These are phyloP conservation scores for Thalassoma bifasciatum DNA, from an alignment of 2,113 vertebrate species.

Conservation along the genomic window DNA sequence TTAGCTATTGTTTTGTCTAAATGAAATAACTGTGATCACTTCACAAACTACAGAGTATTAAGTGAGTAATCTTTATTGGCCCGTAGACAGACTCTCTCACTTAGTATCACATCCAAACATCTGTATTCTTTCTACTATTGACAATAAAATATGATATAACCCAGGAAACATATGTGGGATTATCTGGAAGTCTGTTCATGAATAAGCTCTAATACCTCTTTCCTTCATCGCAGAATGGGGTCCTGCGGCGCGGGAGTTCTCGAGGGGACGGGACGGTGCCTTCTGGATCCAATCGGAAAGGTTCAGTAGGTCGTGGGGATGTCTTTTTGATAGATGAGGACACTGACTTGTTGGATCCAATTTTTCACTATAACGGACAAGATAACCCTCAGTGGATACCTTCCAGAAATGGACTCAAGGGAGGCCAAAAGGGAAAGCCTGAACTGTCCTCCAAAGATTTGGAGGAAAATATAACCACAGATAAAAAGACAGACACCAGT, in stretches of 20 bases:
- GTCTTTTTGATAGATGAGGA: constrained; percentile 83
- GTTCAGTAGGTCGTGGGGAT: constrained; percentile 63
- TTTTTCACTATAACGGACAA: constrained; percentile 60
- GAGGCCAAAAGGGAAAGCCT: constrained; percentile 78
- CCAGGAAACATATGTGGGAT: not conserved
- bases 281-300: constrained; percentile 64
- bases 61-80: not conserved
- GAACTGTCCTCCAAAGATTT: constrained; percentile 62
- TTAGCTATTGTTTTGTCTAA: not conserved
- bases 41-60: not conserved
- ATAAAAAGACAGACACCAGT: constrained; percentile 65
- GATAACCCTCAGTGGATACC: constrained; percentile 59
- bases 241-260: constrained; percentile 38
- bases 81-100: not conserved
- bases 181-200: not conserved
- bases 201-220: constrained; percentile 8
- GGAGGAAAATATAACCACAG: constrained; percentile 85
- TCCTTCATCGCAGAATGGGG: constrained; percentile 55
- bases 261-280: constrained; percentile 78
- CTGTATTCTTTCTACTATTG: not conserved
- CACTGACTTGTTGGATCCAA: constrained; percentile 77
- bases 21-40: not conserved
- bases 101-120: not conserved
- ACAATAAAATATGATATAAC: constrained; percentile 10
- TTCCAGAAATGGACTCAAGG: constrained; percentile 50